phyloP scores from a whole-genome alignment of 2,888 invertebrate species.

The Agrotis clavis region DNA sequence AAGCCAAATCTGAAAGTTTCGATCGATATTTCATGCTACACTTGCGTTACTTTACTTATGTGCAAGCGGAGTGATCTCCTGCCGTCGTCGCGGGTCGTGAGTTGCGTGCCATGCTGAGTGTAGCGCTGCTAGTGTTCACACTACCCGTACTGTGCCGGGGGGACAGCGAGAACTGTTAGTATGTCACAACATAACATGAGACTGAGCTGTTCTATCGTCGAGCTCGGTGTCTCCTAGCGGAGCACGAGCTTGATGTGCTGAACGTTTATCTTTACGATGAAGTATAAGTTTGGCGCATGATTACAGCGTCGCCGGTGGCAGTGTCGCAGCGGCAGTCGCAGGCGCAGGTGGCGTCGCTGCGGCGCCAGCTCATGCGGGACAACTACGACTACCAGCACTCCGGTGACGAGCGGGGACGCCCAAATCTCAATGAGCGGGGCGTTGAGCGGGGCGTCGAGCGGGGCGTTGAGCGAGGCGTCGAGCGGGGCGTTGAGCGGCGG shows the following conservation, averaged over 20 bases:
- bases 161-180: slow-evolving; percentile 24
- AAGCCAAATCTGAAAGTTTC: background rate
- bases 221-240: no score
- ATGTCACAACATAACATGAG: no score
- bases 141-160: background rate
- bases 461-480: no score
- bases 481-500: no score
- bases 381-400: slow-evolving; percentile 77
- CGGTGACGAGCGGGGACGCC: background rate
- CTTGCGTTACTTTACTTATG: background rate
- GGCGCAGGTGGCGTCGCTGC: slow-evolving; percentile 60
- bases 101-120: slow-evolving; percentile 6
- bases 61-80: background rate
- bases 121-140: slow-evolving; percentile 8
- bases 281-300: no score
- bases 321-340: slow-evolving; percentile 4
- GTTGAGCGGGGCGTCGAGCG: no score
- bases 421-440: background rate
- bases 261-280: no score
- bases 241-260: no score
- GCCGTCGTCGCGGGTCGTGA: background rate
- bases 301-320: background rate
- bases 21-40: background rate
- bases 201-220: no score
- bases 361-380: slow-evolving; percentile 74